Conservation (phyloP, 2,888 invertebrate species). For the Herminia tarsipennalis region DNA sequence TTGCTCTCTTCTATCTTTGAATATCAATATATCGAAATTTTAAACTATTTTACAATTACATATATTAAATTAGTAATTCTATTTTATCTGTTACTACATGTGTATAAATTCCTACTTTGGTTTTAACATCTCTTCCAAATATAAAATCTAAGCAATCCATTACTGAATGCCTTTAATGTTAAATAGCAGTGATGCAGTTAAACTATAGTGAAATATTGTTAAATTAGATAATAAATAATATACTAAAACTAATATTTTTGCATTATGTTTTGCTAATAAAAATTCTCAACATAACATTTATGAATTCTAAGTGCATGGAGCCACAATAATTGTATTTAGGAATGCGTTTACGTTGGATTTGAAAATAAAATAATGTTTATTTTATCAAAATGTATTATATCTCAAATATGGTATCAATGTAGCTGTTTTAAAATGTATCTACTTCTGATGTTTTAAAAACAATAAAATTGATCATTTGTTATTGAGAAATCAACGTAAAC, state of each 20-base stretch:
- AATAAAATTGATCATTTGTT: not conserved
- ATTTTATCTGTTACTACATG: constrained; percentile 8
- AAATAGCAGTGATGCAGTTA: constrained; percentile 21
- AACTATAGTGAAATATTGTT: constrained; percentile 30
- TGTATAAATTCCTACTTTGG: constrained; percentile 6
- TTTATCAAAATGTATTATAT: too few species aligned
- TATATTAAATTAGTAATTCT: constrained; percentile 10
- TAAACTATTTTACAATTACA: not conserved
- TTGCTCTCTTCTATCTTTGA: constrained; percentile 28
- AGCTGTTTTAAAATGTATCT: too few species aligned
- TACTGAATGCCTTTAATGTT: constrained; percentile 37
- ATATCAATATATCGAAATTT: constrained; percentile 7
- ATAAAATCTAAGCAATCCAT: constrained; percentile 23
- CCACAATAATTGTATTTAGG: constrained; percentile 12
- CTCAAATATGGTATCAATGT: too few species aligned
- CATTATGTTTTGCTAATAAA: constrained; percentile 32
- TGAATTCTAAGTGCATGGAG: constrained; percentile 16
- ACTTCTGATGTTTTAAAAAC: too few species aligned
- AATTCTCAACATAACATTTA: constrained; percentile 16
- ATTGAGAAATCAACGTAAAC: not conserved
- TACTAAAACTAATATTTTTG: constrained; percentile 24
- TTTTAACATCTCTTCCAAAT: constrained; percentile 8
- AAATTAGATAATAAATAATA: constrained; percentile 19
- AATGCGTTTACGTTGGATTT: too few species aligned
- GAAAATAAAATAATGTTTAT: too few species aligned